Evolutionary conservation across 2,113 vertebrate species (phyloP), one percentile per base, ranked within the genome.

Genomic region (Circaetus gallicus): DNA sequence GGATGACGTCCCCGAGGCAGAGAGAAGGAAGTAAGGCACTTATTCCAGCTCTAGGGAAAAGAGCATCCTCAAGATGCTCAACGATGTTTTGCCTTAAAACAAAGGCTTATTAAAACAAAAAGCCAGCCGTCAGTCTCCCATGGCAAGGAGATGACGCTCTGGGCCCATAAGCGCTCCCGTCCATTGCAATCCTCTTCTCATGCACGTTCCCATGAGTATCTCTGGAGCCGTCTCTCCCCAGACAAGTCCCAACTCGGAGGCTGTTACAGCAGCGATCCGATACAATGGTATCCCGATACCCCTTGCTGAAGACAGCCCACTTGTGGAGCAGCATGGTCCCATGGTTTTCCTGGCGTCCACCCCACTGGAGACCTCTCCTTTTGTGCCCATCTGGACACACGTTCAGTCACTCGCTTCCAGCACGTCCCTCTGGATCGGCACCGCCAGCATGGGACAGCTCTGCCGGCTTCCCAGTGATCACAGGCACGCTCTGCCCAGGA

Each of bases 371-470:
- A 25, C n/a, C 61, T 77, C 58, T 77, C 71, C 52, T 65, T 36
- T 49, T 11, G 3, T 31, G 28, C 40, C 43, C 56, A 6, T 6
- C 38, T 45, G 62, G 36, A n/a, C 15, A 11, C 0, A 2, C 14
- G 5, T 15, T 15, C 50, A 28, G 45, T 13, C 71, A 4, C 36
- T 50, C 0, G 0, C 4, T 86, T 69, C 19, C 13, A 2, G 0
- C 4, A 4, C 0, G 0, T 16, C 40, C 29, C 36, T 52, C 50
- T 0, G 4, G 61, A 32, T 11, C 0, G 0, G 50, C 61, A 16
- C 9, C 0, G 0, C 31, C 47, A n/a, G 52, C 16, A 2, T 0
- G 0, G 42, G 20, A 24, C 2, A 9, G 80, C 69, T 53, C 76
- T 38, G 79, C 62, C 0, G 0, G 22, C 36, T 63, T 26, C 82